Conservation (phyloP, 2,797 vertebrate species). For the Pitangus sulphuratus region DNA sequence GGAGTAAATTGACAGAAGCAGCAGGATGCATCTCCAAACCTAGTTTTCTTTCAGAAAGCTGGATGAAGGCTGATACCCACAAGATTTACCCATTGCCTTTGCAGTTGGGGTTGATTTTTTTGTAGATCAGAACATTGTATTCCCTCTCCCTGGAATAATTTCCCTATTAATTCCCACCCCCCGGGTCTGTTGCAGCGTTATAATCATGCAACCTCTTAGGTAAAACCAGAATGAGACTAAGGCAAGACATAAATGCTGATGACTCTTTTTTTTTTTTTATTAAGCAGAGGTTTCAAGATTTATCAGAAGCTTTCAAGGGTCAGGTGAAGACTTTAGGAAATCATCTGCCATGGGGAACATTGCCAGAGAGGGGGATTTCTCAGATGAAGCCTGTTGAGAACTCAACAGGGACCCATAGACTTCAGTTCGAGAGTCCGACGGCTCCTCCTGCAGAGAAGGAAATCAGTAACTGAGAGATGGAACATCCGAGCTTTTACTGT, state of each 20-base stretch:
- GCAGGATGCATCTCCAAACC: background rate
- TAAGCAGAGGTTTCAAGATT: background rate
- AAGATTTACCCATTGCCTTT: background rate
- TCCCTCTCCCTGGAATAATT: background rate
- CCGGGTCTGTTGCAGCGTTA: background rate
- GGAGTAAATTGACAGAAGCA: rapidly evolving
- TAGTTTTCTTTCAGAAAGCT: background rate
- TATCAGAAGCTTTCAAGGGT: background rate
- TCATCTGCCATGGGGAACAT: background rate
- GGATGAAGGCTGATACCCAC: background rate
- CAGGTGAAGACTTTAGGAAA: background rate
- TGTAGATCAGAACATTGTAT: background rate
- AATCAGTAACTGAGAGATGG: background rate
- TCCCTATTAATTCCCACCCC: background rate
- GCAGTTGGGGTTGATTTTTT: background rate
- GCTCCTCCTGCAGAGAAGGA: background rate
- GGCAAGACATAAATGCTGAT: background rate
- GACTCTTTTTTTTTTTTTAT: background rate
- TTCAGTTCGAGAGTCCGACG: background rate
- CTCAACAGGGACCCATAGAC: background rate
- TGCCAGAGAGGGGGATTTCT: background rate
- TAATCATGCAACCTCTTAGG: background rate
- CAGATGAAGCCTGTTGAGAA: background rate
- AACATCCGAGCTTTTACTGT: background rate
- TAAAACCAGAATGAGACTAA: background rate